phyloP scores from a whole-genome alignment of 2,888 invertebrate genomes.

The Sminthurides aquaticus region DNA sequence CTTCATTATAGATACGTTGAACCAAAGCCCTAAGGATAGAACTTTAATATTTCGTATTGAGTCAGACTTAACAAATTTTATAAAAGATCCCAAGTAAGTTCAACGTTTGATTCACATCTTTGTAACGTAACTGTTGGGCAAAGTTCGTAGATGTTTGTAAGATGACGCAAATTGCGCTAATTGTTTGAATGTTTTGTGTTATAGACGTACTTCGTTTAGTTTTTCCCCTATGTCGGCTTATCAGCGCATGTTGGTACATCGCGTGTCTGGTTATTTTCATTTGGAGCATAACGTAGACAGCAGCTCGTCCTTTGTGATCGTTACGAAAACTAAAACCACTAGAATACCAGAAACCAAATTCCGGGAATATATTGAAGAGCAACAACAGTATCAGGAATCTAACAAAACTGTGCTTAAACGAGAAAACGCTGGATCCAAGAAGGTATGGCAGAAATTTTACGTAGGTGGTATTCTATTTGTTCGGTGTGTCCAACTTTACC shows the following conservation, averaged over 20 bases:
- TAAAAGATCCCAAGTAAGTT: slow-evolving; percentile 70
- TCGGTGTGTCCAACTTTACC: background rate
- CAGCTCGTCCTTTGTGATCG: slow-evolving; percentile 59
- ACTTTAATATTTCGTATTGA: slow-evolving; percentile 78
- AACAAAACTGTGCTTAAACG: slow-evolving; percentile 72
- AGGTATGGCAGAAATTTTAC: slow-evolving; percentile 12
- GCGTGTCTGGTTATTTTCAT: slow-evolving; percentile 86
- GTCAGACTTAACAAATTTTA: slow-evolving; percentile 72
- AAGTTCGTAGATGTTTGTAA: background rate
- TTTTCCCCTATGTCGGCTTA: slow-evolving; percentile 92
- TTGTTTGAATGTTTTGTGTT: slow-evolving; percentile 20
- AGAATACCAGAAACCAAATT: slow-evolving; percentile 64
- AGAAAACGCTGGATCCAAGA: slow-evolving; percentile 48
- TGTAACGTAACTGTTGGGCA: too few species aligned
- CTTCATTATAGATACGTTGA: slow-evolving; percentile 83
- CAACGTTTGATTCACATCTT: too few species aligned
- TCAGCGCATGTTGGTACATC: slow-evolving; percentile 91
- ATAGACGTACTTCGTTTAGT: slow-evolving; percentile 66
- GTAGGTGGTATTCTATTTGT: background rate
- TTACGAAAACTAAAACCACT: slow-evolving; percentile 64
- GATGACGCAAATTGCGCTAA: background rate
- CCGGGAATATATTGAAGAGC: slow-evolving; percentile 62
- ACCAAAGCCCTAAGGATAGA: slow-evolving; percentile 82
- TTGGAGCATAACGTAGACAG: slow-evolving; percentile 89
- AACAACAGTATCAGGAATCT: slow-evolving; percentile 57